These are phyloP conservation scores for Polydrusus tereticollis DNA, from an alignment of 2,888 invertebrate species.

Conservation along the genomic window DNA sequence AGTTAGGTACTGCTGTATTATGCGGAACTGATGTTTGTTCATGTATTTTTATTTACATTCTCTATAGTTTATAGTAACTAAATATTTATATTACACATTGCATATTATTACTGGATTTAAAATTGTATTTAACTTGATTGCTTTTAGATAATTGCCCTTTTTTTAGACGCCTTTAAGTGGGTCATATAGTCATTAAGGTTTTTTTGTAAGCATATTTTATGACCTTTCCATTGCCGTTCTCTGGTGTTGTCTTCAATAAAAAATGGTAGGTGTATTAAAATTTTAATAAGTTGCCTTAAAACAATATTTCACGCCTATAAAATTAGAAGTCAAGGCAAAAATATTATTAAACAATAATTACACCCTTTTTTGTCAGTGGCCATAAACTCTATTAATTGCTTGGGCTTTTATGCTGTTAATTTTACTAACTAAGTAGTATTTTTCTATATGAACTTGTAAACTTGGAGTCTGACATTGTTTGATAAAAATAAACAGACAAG, in stretches of 20 bases:
- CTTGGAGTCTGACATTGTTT: too few species aligned
- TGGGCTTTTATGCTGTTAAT: too few species aligned
- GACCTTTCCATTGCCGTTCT: neutral
- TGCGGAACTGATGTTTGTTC: too few species aligned
- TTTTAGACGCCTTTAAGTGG: neutral
- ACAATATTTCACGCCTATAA: constrained; percentile 11
- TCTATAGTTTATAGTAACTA: too few species aligned
- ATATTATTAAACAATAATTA: constrained; percentile 7
- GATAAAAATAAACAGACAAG: too few species aligned
- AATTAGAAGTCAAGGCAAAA: constrained; percentile 7
- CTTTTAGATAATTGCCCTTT: neutral
- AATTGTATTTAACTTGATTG: neutral
- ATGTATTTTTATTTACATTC: too few species aligned
- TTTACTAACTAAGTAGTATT: too few species aligned
- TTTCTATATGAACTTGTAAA: too few species aligned
- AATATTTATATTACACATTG: too few species aligned
- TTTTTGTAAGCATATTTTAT: neutral
- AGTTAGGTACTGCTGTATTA: too few species aligned
- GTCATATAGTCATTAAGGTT: neutral
- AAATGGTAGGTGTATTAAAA: constrained; percentile 3
- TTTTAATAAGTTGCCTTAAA: constrained; percentile 7
- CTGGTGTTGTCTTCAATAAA: neutral
- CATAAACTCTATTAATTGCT: neutral
- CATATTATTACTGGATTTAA: too few species aligned
- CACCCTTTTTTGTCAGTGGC: neutral